phyloP scores from a whole-genome alignment of 2,797 vertebrate species.

The Microchirus variegatus region DNA sequence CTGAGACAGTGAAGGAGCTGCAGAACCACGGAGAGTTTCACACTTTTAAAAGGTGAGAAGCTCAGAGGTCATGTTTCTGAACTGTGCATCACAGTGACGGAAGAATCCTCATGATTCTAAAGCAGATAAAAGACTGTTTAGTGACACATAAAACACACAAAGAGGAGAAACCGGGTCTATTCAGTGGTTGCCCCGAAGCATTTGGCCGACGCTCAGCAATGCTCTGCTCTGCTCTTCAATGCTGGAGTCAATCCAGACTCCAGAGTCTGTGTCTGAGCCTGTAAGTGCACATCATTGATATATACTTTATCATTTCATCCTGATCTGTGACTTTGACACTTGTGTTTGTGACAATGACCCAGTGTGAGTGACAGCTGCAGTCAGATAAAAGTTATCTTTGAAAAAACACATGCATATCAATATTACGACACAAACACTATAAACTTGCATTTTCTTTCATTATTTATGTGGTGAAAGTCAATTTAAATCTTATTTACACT shows the following conservation, averaged over 20 bases:
- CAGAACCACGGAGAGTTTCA: slow-evolving; percentile 26
- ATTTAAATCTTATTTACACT: no score
- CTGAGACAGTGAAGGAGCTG: slow-evolving; percentile 70
- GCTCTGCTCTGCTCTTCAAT: slow-evolving; percentile 38
- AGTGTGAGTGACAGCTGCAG: not conserved
- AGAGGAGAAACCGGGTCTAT: slow-evolving; percentile 30
- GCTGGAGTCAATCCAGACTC: slow-evolving; percentile 26
- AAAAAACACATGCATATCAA: no score
- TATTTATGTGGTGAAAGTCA: no score
- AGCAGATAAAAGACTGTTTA: slow-evolving; percentile 11
- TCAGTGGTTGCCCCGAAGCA: slow-evolving; percentile 60
- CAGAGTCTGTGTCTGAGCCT: slow-evolving; percentile 51
- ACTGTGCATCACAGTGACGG: not conserved
- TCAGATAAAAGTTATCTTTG: no score
- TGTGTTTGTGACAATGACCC: not conserved
- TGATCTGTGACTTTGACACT: not conserved
- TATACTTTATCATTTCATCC: not conserved
- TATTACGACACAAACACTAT: no score
- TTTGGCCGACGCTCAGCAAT: slow-evolving; percentile 59
- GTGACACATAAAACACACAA: slow-evolving; percentile 11
- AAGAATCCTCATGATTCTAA: slow-evolving; percentile 2
- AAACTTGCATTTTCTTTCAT: no score
- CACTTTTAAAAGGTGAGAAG: slow-evolving; percentile 8
- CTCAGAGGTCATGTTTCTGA: not conserved
- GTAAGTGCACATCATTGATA: slow-evolving; percentile 10